These are phyloP conservation scores for Ctenoplectra terminalis DNA, from an alignment of 1,140 invertebrate species.

Conservation along the genomic window DNA sequence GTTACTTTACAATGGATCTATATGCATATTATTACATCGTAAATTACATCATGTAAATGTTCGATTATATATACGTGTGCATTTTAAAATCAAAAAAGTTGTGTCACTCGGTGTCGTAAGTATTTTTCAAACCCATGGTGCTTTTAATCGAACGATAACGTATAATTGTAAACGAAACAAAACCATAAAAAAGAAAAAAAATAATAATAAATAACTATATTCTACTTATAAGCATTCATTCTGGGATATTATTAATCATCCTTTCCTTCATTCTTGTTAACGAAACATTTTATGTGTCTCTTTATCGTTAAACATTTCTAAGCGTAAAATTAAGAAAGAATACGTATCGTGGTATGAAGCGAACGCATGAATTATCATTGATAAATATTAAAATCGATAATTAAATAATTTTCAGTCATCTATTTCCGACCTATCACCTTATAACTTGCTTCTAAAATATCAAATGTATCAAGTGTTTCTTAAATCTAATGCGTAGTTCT, in stretches of 20 bases:
- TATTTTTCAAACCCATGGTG: conserved; percentile 58
- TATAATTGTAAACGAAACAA: conserved; percentile 41
- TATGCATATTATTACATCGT: conserved; percentile 38
- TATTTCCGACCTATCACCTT: too few relatives aligned
- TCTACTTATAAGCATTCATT: conserved; percentile 35
- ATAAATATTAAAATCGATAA: too few relatives aligned
- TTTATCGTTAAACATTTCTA: too few relatives aligned
- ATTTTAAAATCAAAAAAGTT: conserved; percentile 31
- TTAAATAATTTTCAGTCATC: too few relatives aligned
- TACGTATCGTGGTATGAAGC: too few relatives aligned
- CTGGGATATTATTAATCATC: not conserved
- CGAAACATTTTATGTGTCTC: too few relatives aligned
- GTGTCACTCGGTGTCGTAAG: conserved; percentile 24
- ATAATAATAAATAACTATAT: conserved; percentile 62
- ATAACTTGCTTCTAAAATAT: too few relatives aligned
- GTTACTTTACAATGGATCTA: conserved; percentile 33
- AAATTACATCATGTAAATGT: conserved; percentile 33
- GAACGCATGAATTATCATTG: too few relatives aligned
- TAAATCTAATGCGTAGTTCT: too few relatives aligned
- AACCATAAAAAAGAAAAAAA: conserved; percentile 1
- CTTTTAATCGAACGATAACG: conserved; percentile 49
- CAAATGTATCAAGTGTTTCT: too few relatives aligned
- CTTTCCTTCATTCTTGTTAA: not conserved
- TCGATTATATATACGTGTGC: conserved; percentile 36
- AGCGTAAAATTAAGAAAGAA: too few relatives aligned